Base-by-base conservation (phyloP, 2,113 vertebrate species). In the Apodemus sylvaticus region DNA sequence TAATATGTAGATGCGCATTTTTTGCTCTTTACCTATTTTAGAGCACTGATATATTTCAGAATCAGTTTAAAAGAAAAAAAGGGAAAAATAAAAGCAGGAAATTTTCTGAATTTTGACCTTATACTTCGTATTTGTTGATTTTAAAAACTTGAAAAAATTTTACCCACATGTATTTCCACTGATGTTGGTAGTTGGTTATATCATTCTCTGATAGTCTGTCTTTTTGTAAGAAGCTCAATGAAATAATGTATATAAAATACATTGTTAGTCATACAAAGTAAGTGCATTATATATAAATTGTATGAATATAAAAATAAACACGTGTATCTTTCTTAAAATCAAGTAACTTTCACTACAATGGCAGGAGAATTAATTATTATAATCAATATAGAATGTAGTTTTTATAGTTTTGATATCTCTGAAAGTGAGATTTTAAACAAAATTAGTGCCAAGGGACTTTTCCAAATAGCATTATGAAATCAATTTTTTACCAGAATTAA, bases 401-500 rank as follows among this genome's bases (percentile, higher is more conserved):
- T 60, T 36, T 1, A 58, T 6, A 17, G 13, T 48, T 48, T 88
- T 88, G 31, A 2, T 85, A 70, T 42, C n/a, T 76, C n/a, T 94
- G 70, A 89, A 94, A 95, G 86, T 48, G 13, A 83, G 8, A 62
- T 3, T 68, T 77, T 60, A 1, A 70, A 64, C 0, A 16, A 96
- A 82, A 95, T 48, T 10, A 42, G 11, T 73, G 90, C 86, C 29
- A 91, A 62, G 24, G 13, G 42, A 3, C 26, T 62, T 95, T 48
- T 12, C 48, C 6, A 78, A 3, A 7, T 93, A 93, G n/a, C 16
- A 62, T 83, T 86, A 6, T 91, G 36, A 83, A 91, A 76, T 48
- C 88, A 4, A 94, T 48, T 77, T 93, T 34, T 31, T 31, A 76
- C 79, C 39, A 82, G 42, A 94, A 88, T 77, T 89, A 86, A 86